A percentile compares a stretch with the other conserved stretches of the same genome.
phyloP scores from a whole-genome alignment of 2,888 invertebrate species.

The Lepidonotus clava region DNA sequence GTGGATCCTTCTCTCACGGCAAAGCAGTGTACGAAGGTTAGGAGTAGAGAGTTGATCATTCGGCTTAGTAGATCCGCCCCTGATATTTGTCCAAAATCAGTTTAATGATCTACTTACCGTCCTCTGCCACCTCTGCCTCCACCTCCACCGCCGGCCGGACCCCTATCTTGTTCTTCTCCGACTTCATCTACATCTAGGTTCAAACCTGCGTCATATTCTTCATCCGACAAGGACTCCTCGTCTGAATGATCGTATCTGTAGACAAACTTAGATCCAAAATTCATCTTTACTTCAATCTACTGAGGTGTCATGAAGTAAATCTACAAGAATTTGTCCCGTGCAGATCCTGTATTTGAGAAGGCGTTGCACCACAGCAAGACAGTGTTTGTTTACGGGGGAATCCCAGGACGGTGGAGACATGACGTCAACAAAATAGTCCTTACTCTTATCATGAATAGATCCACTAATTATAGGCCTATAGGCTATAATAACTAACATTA shows the following conservation, averaged over 20 bases:
- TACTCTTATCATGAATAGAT: not conserved
- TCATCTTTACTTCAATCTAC: conserved; percentile 65
- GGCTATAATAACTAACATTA: no score
- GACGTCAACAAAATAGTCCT: no score
- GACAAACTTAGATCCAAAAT: conserved; percentile 76
- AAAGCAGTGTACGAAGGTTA: not conserved
- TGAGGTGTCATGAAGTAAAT: not conserved
- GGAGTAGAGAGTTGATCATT: not conserved
- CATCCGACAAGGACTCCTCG: conserved; percentile 75
- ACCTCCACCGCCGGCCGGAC: not conserved
- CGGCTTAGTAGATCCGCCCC: no score
- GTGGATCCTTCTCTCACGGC: not conserved
- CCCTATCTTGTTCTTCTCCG: not conserved
- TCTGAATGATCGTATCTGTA: conserved; percentile 70
- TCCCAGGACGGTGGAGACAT: no score
- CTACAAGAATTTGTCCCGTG: not conserved
- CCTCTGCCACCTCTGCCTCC: no score
- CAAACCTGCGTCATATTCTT: conserved; percentile 71
- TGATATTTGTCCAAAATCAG: no score
- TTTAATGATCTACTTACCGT: no score
- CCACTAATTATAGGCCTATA: no score
- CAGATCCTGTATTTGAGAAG: not conserved
- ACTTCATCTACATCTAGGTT: not conserved
- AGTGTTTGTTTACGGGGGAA: not conserved
- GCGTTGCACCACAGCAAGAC: not conserved